These are phyloP conservation scores for Fistularia tabacaria DNA, from an alignment of 2,797 vertebrate genomes.

Conservation along the genomic window DNA sequence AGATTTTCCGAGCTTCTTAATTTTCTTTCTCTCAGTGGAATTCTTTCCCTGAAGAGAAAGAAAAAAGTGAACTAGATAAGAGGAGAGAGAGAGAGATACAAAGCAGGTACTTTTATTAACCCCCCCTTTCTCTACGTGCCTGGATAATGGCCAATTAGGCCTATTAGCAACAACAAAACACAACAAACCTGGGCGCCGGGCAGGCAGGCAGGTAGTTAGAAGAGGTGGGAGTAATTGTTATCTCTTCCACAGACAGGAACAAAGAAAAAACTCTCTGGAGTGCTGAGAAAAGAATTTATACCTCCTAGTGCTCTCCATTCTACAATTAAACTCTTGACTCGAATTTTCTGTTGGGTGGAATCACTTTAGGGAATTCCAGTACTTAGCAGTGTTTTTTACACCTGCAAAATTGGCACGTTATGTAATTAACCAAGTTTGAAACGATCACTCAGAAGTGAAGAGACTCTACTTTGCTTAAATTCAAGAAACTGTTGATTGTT, in stretches of 20 bases:
- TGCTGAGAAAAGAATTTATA: conserved; percentile 60
- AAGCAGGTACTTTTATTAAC: conserved; percentile 65
- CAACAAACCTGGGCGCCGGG: conserved; percentile 61
- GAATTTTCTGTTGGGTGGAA: conserved; percentile 61
- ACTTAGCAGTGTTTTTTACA: conserved; percentile 51
- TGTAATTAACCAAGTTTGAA: conserved; percentile 60
- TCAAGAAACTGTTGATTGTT: background rate
- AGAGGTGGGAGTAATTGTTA: conserved; percentile 77
- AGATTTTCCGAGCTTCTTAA: conserved; percentile 29
- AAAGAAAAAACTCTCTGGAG: conserved; percentile 74
- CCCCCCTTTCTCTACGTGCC: conserved; percentile 37
- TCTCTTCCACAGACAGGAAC: conserved; percentile 63
- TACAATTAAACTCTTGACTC: conserved; percentile 69
- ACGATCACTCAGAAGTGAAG: conserved; percentile 32
- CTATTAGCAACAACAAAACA: conserved; percentile 80
- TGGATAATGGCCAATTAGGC: conserved; percentile 77
- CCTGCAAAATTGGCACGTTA: conserved; percentile 53
- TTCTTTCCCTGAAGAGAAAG: conserved; percentile 50
- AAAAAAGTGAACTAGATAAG: conserved; percentile 25
- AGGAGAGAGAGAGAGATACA: conserved; percentile 29
- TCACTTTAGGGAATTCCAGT: conserved; percentile 53
- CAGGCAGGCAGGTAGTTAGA: conserved; percentile 71
- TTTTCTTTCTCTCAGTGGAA: conserved; percentile 58
- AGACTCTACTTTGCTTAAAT: conserved; percentile 23
- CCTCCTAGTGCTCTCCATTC: conserved; percentile 69